Evolutionary conservation across 2,797 vertebrate genomes (phyloP), one percentile per base, ranked within the genome.

Genomic region (Sardinella longiceps): DNA sequence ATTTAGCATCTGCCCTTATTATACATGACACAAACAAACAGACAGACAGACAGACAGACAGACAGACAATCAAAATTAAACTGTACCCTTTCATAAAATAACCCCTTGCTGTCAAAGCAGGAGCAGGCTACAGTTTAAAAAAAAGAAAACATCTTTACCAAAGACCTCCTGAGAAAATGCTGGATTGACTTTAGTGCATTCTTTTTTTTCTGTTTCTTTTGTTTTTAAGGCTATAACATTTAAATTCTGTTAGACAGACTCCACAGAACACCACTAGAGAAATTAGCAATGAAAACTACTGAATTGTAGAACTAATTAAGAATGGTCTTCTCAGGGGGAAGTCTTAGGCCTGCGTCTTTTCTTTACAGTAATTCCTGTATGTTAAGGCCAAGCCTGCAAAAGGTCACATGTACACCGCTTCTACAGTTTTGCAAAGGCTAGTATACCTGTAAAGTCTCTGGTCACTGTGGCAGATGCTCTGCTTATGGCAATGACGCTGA

Each of bases 131-230:
- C 66, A 74, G 66, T 48, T 43, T 43, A 7, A 3, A n/a, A 58
- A 58, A 58, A 12, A 63, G n/a, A 58, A 58, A 12, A 63, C 28
- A 66, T 90, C 88, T 87, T 87, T 91, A 74, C 82, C 90, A 90
- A 66, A 74, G 66, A 88, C 91, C 93, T 95, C 94, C 95, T 94
- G 95, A 94, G 92, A 82, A 93, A 89, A 91, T 85, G 92, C 90
- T 87, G 91, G 90, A 86, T 89, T 93, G 88, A 91, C 91, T 94
- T 93, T 93, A 95, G 94, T 94, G 93, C 95, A 94, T 74, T 70
- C 92, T 95, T 94, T 84, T 81, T 89, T 85, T 82, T 86, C 89
- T 92, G 92, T 15, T 50, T 43, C 43, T 50, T 50, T 50, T 43
- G 4, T 50, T 50, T 94, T 91, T 89, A 95, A 93, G 94, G 93